phyloP scores from a whole-genome alignment of 2,888 invertebrate species.

The Nysson spinosus region DNA sequence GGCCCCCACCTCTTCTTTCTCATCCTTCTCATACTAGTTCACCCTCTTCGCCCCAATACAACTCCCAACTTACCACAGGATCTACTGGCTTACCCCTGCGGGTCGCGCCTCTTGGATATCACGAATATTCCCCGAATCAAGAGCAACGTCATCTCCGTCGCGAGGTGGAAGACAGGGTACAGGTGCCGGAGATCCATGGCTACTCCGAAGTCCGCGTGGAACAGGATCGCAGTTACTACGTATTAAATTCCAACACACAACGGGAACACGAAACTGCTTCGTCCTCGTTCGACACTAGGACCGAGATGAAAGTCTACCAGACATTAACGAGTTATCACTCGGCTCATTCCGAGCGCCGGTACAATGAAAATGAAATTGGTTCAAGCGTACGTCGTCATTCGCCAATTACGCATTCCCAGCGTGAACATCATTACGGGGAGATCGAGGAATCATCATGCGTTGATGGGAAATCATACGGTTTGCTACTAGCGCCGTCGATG shows the following conservation, averaged over 20 bases:
- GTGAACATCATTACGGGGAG: constrained; percentile 43
- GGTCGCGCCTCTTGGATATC: constrained; percentile 39
- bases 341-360: constrained; percentile 38
- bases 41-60: constrained; percentile 79
- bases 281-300: constrained; percentile 16
- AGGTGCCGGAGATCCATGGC: constrained; percentile 35
- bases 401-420: constrained; percentile 35
- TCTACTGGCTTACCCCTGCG: constrained; percentile 34
- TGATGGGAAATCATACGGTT: constrained; percentile 57
- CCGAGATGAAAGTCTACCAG: constrained; percentile 57
- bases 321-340: constrained; percentile 45
- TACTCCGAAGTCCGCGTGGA: constrained; percentile 37
- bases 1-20: constrained; percentile 63
- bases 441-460: constrained; percentile 52
- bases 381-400: constrained; percentile 29
- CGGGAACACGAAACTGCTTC: constrained; percentile 33
- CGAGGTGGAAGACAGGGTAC: constrained; percentile 39
- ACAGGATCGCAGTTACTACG: constrained; percentile 42
- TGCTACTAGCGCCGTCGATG: constrained; percentile 73
- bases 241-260: constrained; percentile 33
- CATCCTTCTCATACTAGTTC: constrained; percentile 64
- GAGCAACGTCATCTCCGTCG: constrained; percentile 39
- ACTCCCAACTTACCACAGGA: constrained; percentile 57
- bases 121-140: constrained; percentile 48
- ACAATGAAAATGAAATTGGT: constrained; percentile 25